Evolutionary conservation across 2,113 vertebrate species (phyloP).

Genomic region (Anser cygnoides): DNA sequence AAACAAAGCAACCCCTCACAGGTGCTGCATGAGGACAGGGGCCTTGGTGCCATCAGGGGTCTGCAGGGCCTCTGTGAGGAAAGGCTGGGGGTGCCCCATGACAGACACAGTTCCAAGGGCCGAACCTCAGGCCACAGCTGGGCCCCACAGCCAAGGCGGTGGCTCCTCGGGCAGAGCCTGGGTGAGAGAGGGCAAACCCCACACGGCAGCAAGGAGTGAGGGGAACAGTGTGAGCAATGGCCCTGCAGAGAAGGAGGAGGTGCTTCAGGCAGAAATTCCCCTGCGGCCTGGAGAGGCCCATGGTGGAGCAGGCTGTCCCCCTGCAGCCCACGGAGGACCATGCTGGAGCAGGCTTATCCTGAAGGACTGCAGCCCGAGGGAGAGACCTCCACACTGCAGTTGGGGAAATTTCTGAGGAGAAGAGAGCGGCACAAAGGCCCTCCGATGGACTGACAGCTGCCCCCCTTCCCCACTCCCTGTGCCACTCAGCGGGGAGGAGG

Average conservation of each 20-base stretch:
- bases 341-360: not conserved
- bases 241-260: not conserved
- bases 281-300: not conserved
- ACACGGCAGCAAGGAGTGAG: not conserved
- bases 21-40: not conserved
- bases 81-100: not conserved
- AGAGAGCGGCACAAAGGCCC: not conserved
- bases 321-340: not conserved
- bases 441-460: not conserved
- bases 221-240: not conserved
- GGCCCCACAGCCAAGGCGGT: not conserved
- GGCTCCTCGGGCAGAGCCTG: not conserved
- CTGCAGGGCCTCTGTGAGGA: not conserved
- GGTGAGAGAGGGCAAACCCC: not conserved
- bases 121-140: not conserved
- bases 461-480: not conserved
- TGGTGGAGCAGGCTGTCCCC: not conserved
- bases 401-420: accelerated
- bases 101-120: not conserved
- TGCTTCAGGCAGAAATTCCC: not conserved
- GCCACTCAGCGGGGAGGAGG: accelerated
- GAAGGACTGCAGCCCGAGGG: not conserved
- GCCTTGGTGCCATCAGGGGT: not conserved
- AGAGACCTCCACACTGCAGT: not conserved
- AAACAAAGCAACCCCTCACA: not conserved